These are phyloP conservation scores for Tuberolachnus salignus DNA, from an alignment of 2,888 invertebrate genomes.

Conservation along the genomic window DNA sequence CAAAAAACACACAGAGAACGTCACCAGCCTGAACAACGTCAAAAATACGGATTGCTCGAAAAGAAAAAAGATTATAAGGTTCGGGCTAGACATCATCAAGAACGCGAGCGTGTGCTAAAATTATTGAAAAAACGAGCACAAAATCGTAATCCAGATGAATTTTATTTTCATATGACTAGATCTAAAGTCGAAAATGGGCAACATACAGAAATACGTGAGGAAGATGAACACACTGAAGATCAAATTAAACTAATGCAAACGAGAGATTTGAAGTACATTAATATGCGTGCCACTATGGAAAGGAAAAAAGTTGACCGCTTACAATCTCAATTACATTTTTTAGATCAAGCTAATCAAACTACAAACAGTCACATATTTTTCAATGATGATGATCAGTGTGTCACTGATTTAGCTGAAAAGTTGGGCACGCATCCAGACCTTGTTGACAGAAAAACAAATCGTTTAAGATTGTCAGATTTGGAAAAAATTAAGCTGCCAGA, in stretches of 20 bases:
- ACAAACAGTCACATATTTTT: conserved; percentile 82
- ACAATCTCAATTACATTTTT: conserved; percentile 80
- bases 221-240: conserved; percentile 77
- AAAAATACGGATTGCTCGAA: conserved; percentile 81
- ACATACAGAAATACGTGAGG: conserved; percentile 66
- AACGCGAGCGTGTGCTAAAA: conserved; percentile 82
- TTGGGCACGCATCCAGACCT: conserved; percentile 78
- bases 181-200: conserved; percentile 71
- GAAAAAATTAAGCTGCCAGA: conserved; percentile 68
- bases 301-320: conserved; percentile 76
- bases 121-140: conserved; percentile 81
- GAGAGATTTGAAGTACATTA: conserved; percentile 85
- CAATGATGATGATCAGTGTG: conserved; percentile 71
- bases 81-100: conserved; percentile 79
- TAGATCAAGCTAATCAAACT: conserved; percentile 73
- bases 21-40: conserved; percentile 79
- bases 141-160: conserved; percentile 97
- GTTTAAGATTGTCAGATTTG: conserved; percentile 70
- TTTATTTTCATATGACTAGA: conserved; percentile 96
- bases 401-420: conserved; percentile 72
- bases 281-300: conserved; percentile 84
- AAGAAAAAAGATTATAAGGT: conserved; percentile 87
- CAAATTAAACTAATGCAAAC: conserved; percentile 89
- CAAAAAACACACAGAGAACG: conserved; percentile 85
- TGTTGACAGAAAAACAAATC: conserved; percentile 72